Base-by-base conservation (phyloP, 2,888 invertebrate genomes). In the Orchestes rusci region DNA sequence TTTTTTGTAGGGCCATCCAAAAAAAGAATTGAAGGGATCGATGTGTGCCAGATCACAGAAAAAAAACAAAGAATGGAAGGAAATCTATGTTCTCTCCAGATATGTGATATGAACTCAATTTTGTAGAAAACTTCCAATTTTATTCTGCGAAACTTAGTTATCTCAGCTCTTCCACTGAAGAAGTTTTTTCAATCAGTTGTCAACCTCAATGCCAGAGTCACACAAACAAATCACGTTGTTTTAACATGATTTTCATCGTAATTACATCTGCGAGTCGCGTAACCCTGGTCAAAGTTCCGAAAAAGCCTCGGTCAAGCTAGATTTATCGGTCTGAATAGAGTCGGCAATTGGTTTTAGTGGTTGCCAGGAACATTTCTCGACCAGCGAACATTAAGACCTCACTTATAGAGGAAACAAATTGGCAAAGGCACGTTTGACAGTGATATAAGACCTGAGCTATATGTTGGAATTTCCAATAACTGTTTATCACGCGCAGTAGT, bases 341-440 rank as follows among this genome's bases (percentile, higher is more conserved):
- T 56, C 53, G 54, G 56, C 58, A 57, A 58, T 58, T 57, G 58
- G 58, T 58, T 58, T 58, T 56, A 51, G 56, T 50, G 56, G 58
- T 57, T 56, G 58, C 56, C 56, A 56, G 55, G 54, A 56, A 55
- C 41, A 45, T 45, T 56, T 56, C 56, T 53, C 54, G 52, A 45
- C 50, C 43, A 39, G 33, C 43, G 48, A 52, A 50, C 53, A 54
- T 54, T 56, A 56, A 56, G 53, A 54, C 54, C 47, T 50, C 36
- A 37, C 48, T 50, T 42, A 45, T 46, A 41, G 45, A 42, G 49
- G 50, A 48, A 55, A 53, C 54, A 54, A 55, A 55, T 55, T 50
- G 51, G 48, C 43, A 45, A 50, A 37, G 52, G 48, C 52, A 44
- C 43, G 43, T 50, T 52, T 45, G 55, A 53, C 51, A 50, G 44